phyloP scores from a whole-genome alignment of 2,888 invertebrate species.

The Salticus scenicus region DNA sequence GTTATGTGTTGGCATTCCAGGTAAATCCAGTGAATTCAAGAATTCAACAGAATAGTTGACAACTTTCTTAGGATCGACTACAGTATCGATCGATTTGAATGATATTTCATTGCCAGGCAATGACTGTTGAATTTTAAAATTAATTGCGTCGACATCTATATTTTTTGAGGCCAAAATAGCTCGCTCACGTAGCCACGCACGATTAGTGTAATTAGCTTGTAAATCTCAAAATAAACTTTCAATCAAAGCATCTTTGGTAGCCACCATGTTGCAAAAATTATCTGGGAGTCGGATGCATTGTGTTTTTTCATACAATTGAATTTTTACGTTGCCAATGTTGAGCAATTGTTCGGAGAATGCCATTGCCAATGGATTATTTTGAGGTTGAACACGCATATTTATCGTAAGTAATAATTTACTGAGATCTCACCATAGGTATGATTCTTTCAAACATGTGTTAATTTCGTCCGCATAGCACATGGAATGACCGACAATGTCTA shows the following conservation, averaged over 20 bases:
- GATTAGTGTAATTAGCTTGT: constrained; percentile 23
- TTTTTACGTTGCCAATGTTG: constrained; percentile 35
- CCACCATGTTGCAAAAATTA: constrained; percentile 10
- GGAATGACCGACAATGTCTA: background rate
- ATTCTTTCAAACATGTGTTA: constrained; percentile 70
- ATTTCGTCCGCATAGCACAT: background rate
- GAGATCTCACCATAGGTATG: constrained; percentile 20
- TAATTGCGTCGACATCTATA: constrained; percentile 62
- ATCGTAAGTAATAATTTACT: constrained; percentile 33
- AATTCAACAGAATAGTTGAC: constrained; percentile 70
- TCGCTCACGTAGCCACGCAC: constrained; percentile 46
- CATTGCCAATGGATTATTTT: constrained; percentile 49
- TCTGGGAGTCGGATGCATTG: background rate
- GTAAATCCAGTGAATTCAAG: constrained; percentile 59
- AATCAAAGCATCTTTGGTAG: constrained; percentile 20
- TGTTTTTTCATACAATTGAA: background rate
- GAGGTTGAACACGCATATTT: constrained; percentile 65
- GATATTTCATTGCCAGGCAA: constrained; percentile 21
- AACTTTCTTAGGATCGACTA: constrained; percentile 64
- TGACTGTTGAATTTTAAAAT: constrained; percentile 40
- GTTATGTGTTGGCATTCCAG: constrained; percentile 59
- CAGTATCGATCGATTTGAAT: constrained; percentile 67
- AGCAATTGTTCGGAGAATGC: constrained; percentile 48
- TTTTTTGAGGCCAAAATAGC: constrained; percentile 70
- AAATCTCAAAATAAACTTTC: constrained; percentile 42